Percentiles rank a stretch among this genome's conserved stretches.
Conservation (phyloP, 2,888 invertebrate genomes). For the Drosophila helvetica region DNA sequence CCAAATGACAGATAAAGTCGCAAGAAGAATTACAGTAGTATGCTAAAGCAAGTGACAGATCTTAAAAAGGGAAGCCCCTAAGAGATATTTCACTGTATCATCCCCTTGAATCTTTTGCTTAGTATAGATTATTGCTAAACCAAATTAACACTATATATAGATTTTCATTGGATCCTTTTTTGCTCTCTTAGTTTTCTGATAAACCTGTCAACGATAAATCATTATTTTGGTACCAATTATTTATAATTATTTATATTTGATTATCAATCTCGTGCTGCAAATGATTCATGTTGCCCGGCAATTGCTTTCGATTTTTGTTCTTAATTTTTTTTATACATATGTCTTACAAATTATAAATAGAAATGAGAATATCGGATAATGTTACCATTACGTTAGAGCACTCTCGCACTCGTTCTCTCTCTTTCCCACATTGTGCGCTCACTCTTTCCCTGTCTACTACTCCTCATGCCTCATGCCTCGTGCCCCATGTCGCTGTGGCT, state of each 20-base stretch:
- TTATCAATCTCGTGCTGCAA: not conserved
- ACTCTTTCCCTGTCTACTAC: not conserved
- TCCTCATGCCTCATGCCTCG: constrained; percentile 4
- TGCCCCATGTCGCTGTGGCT: constrained; percentile 3
- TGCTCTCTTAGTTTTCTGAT: not conserved
- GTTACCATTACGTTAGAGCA: not conserved
- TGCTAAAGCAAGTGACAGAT: not conserved
- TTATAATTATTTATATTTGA: not conserved
- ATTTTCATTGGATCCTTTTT: not conserved
- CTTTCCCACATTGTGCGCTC: not conserved
- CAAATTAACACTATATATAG: too few relatives aligned
- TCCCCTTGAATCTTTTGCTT: too few relatives aligned
- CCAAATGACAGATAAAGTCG: too few relatives aligned
- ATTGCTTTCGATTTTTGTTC: not conserved
- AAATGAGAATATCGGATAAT: not conserved
- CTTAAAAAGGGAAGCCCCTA: too few relatives aligned
- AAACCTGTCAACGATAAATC: not conserved
- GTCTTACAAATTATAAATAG: constrained; percentile 10
- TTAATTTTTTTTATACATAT: not conserved
- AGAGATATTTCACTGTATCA: too few relatives aligned
- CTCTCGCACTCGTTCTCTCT: constrained; percentile 11
- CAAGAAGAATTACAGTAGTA: too few relatives aligned
- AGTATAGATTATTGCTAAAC: too few relatives aligned
- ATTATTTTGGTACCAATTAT: not conserved
- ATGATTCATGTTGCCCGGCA: not conserved